These are phyloP conservation scores for Lagopus muta DNA, from an alignment of 2,113 vertebrate genomes.

Conservation along the genomic window DNA sequence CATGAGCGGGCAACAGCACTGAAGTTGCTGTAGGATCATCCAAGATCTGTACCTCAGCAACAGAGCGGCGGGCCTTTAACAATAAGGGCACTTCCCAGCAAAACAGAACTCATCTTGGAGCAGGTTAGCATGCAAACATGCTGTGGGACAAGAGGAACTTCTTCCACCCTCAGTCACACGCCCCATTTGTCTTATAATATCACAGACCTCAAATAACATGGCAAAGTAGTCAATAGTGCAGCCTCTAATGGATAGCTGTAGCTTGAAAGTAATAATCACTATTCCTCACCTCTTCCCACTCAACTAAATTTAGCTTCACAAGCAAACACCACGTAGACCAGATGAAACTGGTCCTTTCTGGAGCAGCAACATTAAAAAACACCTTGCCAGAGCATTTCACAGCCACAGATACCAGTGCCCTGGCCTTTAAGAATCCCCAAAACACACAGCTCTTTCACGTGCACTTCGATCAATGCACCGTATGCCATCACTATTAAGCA, in stretches of 20 bases:
- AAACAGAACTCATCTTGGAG: neutral
- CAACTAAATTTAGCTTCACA: constrained; percentile 22
- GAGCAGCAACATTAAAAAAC: neutral
- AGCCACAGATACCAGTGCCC: neutral
- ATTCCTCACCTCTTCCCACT: neutral
- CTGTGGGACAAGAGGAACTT: neutral
- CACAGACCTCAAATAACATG: constrained; percentile 7
- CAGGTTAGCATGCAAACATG: neutral
- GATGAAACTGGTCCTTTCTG: neutral
- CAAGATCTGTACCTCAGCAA: neutral
- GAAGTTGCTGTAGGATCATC: neutral
- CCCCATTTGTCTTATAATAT: neutral
- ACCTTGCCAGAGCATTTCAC: neutral
- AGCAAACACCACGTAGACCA: constrained; percentile 9
- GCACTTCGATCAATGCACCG: neutral
- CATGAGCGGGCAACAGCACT: rapidly evolving
- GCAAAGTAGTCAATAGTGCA: constrained; percentile 11
- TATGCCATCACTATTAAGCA: neutral
- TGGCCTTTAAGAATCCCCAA: neutral
- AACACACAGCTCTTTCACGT: neutral
- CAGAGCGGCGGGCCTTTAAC: neutral
- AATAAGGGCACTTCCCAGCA: neutral
- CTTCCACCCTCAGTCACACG: neutral
- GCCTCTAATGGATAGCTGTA: constrained; percentile 39
- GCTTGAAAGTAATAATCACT: constrained; percentile 39